Percentiles rank a stretch among this genome's conserved stretches.
Evolutionary conservation across 2,797 vertebrate genomes (phyloP).

Genomic region (Rhabdomys pumilio): DNA sequence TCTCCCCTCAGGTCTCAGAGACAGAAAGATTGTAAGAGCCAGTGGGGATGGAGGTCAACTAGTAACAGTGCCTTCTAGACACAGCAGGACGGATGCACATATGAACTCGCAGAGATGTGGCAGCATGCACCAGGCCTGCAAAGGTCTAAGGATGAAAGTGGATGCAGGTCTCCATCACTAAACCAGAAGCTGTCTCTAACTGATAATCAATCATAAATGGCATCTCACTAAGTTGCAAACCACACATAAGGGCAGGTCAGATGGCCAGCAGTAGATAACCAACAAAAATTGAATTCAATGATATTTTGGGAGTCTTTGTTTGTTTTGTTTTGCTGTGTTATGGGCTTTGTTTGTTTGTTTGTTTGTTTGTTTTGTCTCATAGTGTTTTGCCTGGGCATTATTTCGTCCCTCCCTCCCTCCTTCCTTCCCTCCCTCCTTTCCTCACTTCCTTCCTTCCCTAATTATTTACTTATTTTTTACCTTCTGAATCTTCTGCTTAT

Average conservation of each 20-base stretch:
- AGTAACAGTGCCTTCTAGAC: too few relatives aligned
- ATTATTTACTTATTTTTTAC: not conserved
- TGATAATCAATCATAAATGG: not conserved
- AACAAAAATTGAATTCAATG: not conserved
- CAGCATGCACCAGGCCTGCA: not conserved
- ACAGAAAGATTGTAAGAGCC: not conserved
- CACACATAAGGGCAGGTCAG: not conserved
- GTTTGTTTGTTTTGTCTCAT: not conserved
- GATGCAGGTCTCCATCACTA: too few relatives aligned
- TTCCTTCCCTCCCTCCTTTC: not conserved
- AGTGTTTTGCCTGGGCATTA: not conserved
- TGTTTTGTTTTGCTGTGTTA: not conserved
- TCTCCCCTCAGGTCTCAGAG: not conserved
- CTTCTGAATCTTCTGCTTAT: not conserved
- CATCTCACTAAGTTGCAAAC: not conserved
- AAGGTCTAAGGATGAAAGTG: not conserved
- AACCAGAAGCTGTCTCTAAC: not conserved
- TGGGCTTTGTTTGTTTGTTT: not conserved
- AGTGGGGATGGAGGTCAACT: not conserved
- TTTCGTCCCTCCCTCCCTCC: not conserved
- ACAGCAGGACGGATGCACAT: not conserved
- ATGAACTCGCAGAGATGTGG: not conserved
- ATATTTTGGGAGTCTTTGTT: not conserved
- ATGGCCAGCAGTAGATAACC: not conserved
- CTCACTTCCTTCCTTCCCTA: not conserved